A percentile compares a stretch with the other conserved stretches of the same genome.
These are phyloP conservation scores for Trissolcus brochymenae DNA, from an alignment of 2,888 invertebrate genomes.

Conservation along the genomic window DNA sequence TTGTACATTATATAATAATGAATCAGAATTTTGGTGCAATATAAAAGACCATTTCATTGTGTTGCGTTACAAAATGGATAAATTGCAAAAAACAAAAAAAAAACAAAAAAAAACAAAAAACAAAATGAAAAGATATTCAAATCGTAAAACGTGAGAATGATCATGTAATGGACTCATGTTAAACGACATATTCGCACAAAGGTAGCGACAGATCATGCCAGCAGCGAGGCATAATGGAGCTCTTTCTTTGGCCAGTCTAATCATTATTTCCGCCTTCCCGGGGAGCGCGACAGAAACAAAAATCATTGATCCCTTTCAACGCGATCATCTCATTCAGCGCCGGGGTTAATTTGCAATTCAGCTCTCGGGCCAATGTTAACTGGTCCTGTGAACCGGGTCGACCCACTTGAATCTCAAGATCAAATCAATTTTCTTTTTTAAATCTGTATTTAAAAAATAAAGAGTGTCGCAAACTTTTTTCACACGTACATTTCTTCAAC, in stretches of 20 bases:
- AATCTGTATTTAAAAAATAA: no score
- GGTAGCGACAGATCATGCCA: slow-evolving; percentile 77
- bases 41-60: no score
- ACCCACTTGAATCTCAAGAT: neutral
- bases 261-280: slow-evolving; percentile 73
- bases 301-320: slow-evolving; percentile 64
- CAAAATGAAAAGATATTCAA: no score
- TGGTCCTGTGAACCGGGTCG: slow-evolving; percentile 27
- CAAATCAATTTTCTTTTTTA: no score
- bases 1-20: no score
- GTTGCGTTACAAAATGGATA: no score
- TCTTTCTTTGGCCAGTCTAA: slow-evolving; percentile 74
- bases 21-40: no score
- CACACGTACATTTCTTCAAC: no score
- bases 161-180: slow-evolving; percentile 77
- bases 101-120: no score
- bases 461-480: no score
- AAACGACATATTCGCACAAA: slow-evolving; percentile 86
- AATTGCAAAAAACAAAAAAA: no score
- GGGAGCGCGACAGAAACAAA: slow-evolving; percentile 44
- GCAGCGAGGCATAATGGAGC: slow-evolving; percentile 70
- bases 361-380: slow-evolving; percentile 17
- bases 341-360: slow-evolving; percentile 36
- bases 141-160: slow-evolving; percentile 72
- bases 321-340: slow-evolving; percentile 30